Evolutionary conservation across 2,888 invertebrate genomes (phyloP).

Genomic region (Lithodes maja): DNA sequence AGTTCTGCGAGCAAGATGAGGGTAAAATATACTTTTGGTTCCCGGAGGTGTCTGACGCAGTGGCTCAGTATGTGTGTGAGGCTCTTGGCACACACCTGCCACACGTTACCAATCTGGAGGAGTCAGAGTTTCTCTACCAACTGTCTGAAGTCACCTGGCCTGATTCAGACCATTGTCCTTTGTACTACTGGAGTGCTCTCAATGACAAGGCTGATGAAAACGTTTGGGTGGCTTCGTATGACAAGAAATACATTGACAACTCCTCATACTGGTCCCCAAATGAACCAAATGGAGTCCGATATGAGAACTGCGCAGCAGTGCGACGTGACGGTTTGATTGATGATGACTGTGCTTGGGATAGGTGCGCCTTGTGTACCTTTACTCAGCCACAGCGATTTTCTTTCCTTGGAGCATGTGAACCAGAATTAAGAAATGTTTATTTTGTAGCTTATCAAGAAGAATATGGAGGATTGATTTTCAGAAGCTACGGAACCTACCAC

Average conservation of each 20-base stretch:
- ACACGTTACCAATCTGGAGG: conserved; percentile 44
- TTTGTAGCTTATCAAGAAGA: conserved; percentile 67
- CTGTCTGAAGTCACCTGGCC: conserved; percentile 38
- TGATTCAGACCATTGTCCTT: conserved; percentile 49
- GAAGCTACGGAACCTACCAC: conserved; percentile 66
- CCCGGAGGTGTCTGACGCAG: conserved; percentile 41
- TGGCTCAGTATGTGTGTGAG: conserved; percentile 67
- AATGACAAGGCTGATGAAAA: conserved; percentile 61
- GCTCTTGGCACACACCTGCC: conserved; percentile 68
- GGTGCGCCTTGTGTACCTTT: conserved; percentile 67
- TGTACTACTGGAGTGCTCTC: conserved; percentile 49
- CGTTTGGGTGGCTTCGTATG: conserved; percentile 57
- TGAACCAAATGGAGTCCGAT: conserved; percentile 64
- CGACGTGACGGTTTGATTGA: conserved; percentile 55
- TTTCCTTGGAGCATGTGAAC: conserved; percentile 64
- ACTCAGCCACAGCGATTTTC: conserved; percentile 58
- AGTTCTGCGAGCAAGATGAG: conserved; percentile 56
- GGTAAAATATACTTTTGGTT: conserved; percentile 64
- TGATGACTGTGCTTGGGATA: conserved; percentile 67
- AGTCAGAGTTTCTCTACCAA: conserved; percentile 29
- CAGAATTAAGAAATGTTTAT: conserved; percentile 66
- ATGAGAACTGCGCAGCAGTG: conserved; percentile 64
- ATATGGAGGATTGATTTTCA: conserved; percentile 57
- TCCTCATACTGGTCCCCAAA: conserved; percentile 56
- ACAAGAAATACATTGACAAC: conserved; percentile 32